These are phyloP conservation scores for Eurytoma adleriae DNA, from an alignment of 2,888 invertebrate genomes.

Conservation along the genomic window DNA sequence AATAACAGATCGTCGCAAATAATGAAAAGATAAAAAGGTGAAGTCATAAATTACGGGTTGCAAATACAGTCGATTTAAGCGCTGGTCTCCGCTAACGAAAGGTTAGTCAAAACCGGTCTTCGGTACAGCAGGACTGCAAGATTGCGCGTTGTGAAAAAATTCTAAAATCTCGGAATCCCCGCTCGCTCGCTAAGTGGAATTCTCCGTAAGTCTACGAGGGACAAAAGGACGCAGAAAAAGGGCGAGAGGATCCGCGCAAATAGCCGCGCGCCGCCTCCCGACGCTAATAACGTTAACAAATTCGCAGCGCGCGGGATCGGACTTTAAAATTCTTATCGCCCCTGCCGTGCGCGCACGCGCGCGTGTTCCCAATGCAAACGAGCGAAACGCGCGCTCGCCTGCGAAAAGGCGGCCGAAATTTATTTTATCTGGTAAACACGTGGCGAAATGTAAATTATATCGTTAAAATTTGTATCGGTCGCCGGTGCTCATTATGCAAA, in stretches of 20 bases:
- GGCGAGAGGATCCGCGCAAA: too few relatives aligned
- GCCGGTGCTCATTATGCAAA: neutral
- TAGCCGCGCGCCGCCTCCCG: too few relatives aligned
- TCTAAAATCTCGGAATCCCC: neutral
- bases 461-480: conserved; percentile 18
- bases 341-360: neutral
- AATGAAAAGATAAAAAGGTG: conserved; percentile 27
- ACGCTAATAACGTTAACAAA: too few relatives aligned
- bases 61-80: conserved; percentile 37
- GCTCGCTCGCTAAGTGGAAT: conserved; percentile 10
- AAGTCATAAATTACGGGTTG: conserved; percentile 32
- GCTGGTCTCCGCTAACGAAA: neutral
- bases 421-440: neutral
- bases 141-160: conserved; percentile 31
- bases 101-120: conserved; percentile 45
- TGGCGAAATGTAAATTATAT: neutral
- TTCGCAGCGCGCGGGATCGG: neutral
- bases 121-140: conserved; percentile 20
- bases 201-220: neutral
- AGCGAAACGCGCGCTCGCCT: neutral
- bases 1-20: neutral
- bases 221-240: too few relatives aligned
- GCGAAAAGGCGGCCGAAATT: neutral
- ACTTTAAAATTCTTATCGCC: conserved; percentile 3
- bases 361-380: conserved; percentile 1